Evolutionary conservation across 2,113 vertebrate species (phyloP).

Genomic region (Oreochromis tanganicae): DNA sequence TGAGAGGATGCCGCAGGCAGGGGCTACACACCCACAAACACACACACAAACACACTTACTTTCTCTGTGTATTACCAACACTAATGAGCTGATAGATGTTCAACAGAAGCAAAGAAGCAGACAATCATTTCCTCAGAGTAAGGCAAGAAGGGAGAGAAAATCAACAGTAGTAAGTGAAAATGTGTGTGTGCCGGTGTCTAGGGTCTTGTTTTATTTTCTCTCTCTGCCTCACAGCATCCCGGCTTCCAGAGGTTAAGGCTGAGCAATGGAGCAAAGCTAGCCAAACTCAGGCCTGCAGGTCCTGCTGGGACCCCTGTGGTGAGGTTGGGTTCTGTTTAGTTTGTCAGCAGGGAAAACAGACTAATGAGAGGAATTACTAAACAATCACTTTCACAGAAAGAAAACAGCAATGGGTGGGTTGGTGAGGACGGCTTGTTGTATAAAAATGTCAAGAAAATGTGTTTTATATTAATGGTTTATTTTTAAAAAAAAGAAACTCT

Average conservation of each 20-base stretch:
- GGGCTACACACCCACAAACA: slow-evolving; percentile 42
- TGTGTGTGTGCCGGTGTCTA: slow-evolving; percentile 27
- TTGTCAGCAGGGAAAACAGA: slow-evolving; percentile 22
- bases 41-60: slow-evolving; percentile 49
- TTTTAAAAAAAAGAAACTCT: neutral
- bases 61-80: slow-evolving; percentile 66
- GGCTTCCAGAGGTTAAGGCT: slow-evolving; percentile 61
- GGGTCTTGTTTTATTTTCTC: slow-evolving; percentile 58
- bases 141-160: slow-evolving; percentile 43
- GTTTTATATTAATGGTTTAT: neutral
- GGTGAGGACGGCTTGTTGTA: neutral
- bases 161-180: slow-evolving; percentile 37
- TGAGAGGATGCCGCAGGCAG: slow-evolving; percentile 56
- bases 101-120: slow-evolving; percentile 61
- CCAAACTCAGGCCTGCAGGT: slow-evolving; percentile 49
- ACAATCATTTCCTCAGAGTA: slow-evolving; percentile 62
- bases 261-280: slow-evolving; percentile 44
- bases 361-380: slow-evolving; percentile 59
- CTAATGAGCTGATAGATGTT: slow-evolving; percentile 77
- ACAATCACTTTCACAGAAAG: slow-evolving; percentile 32
- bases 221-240: slow-evolving; percentile 53
- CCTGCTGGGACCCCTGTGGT: slow-evolving; percentile 31
- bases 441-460: neutral
- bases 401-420: neutral
- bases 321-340: slow-evolving; percentile 43